These are phyloP conservation scores for Pogonocichla stellata DNA, from an alignment of 2,113 vertebrate genomes.

Conservation along the genomic window DNA sequence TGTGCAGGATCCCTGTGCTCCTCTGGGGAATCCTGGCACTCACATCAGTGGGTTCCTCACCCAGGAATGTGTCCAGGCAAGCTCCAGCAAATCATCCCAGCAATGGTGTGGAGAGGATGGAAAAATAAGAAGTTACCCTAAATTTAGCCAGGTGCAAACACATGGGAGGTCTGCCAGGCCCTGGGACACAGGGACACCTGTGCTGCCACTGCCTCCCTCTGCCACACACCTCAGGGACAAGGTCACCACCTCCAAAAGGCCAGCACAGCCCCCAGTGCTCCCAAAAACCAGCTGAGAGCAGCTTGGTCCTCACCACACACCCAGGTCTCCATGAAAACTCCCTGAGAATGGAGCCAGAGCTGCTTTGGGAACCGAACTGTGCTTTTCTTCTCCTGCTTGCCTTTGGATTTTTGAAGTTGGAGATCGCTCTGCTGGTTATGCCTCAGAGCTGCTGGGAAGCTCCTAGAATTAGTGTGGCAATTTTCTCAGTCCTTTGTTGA, in stretches of 20 bases:
- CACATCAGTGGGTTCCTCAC: background rate
- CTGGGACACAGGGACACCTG: background rate
- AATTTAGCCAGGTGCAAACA: background rate
- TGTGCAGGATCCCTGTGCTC: background rate
- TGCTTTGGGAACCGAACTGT: rapidly evolving
- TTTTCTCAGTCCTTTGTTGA: constrained; percentile 33
- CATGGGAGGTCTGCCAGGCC: background rate
- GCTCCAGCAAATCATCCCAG: background rate
- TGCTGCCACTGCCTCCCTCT: background rate
- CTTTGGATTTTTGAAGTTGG: background rate
- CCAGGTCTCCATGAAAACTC: background rate
- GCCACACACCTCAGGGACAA: background rate
- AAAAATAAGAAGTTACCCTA: background rate
- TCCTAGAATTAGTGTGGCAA: background rate
- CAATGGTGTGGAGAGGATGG: background rate
- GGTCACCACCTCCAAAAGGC: background rate
- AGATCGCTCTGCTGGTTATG: background rate
- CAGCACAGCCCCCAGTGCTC: background rate
- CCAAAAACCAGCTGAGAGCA: background rate
- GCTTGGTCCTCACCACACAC: background rate
- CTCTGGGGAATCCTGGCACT: rapidly evolving
- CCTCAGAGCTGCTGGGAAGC: constrained; percentile 5
- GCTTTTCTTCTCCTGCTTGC: background rate
- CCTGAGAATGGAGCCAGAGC: rapidly evolving
- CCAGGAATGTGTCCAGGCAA: background rate